Evolutionary conservation across 2,888 invertebrate species (phyloP).

Genomic region (Apodemia zela): DNA sequence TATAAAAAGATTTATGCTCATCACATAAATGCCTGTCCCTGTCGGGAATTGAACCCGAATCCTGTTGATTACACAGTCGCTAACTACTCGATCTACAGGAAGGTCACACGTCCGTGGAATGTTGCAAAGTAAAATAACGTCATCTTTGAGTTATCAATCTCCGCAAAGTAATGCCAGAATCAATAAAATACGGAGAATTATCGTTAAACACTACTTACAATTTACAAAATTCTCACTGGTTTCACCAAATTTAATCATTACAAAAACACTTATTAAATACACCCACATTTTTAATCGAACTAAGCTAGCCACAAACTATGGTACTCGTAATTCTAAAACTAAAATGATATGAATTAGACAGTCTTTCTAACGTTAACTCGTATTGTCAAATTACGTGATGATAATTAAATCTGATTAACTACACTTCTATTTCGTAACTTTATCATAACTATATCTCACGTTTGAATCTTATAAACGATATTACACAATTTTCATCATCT

Average conservation of each 20-base stretch:
- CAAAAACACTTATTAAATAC: conserved; percentile 23
- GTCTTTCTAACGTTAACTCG: conserved; percentile 25
- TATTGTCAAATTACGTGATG: conserved; percentile 28
- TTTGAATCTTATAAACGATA: conserved; percentile 2
- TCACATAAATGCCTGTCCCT: too few relatives aligned
- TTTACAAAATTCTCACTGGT: conserved; percentile 31
- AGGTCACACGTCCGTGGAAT: too few relatives aligned
- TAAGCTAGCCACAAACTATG: not conserved
- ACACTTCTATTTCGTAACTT: not conserved
- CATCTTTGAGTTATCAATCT: too few relatives aligned
- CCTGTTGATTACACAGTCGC: too few relatives aligned
- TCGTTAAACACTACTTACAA: conserved; percentile 30
- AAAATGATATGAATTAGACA: conserved; percentile 22
- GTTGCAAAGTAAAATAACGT: too few relatives aligned
- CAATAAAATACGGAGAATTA: too few relatives aligned
- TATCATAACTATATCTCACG: conserved; percentile 29
- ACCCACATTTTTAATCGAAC: conserved; percentile 30
- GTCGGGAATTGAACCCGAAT: too few relatives aligned
- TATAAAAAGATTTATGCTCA: too few relatives aligned
- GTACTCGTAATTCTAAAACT: not conserved
- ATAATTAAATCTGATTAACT: conserved; percentile 21
- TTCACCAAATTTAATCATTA: conserved; percentile 25
- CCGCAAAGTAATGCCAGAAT: too few relatives aligned
- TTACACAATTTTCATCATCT: not conserved
- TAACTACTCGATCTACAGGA: too few relatives aligned